These are phyloP conservation scores for Antrozous pallidus DNA, from an alignment of 2,797 vertebrate species.

Conservation along the genomic window DNA sequence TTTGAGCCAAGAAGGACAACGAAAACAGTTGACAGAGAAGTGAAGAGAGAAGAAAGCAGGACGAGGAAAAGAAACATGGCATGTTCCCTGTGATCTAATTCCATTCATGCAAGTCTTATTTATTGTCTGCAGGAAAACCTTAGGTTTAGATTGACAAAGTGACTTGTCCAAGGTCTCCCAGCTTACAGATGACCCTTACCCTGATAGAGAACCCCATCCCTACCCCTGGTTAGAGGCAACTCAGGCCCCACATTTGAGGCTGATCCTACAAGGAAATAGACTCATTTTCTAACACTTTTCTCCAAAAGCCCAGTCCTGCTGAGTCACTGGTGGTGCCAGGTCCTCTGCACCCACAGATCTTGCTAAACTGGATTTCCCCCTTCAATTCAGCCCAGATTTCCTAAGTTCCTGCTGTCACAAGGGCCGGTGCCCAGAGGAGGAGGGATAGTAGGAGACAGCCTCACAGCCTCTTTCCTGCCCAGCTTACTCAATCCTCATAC, in stretches of 20 bases:
- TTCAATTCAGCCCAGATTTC: background rate
- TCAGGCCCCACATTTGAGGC: background rate
- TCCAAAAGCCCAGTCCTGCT: background rate
- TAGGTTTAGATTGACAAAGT: background rate
- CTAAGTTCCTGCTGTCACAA: background rate
- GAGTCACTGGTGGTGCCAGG: background rate
- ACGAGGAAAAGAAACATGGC: background rate
- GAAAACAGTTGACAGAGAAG: background rate
- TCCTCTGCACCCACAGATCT: background rate
- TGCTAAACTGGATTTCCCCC: slow-evolving; percentile 36
- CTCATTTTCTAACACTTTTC: background rate
- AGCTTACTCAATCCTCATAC: background rate
- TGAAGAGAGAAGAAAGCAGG: background rate
- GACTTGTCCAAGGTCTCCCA: background rate
- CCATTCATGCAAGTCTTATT: background rate
- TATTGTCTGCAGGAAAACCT: background rate
- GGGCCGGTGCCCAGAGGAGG: background rate
- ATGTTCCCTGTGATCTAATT: background rate
- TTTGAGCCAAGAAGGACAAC: background rate
- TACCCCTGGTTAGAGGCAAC: background rate
- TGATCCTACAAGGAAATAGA: background rate
- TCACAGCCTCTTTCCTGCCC: background rate
- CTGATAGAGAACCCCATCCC: background rate
- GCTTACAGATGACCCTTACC: background rate
- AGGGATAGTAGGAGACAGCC: background rate